These are phyloP conservation scores for Calyptommatus sinebrachiatus DNA, from an alignment of 2,113 vertebrate genomes.

Conservation along the genomic window DNA sequence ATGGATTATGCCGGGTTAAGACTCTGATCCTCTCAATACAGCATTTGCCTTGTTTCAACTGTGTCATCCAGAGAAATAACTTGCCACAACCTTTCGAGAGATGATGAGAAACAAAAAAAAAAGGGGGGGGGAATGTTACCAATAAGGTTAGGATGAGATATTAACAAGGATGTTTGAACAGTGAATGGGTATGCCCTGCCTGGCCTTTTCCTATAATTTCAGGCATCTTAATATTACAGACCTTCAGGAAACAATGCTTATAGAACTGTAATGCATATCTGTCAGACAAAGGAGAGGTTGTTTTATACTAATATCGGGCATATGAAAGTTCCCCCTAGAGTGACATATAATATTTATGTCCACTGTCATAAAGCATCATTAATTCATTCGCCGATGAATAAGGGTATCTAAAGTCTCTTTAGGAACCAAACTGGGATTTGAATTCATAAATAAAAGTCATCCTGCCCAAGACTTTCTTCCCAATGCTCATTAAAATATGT, in stretches of 20 bases:
- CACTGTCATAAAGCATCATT: too few species aligned
- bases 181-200: background rate
- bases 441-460: background rate
- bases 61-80: background rate
- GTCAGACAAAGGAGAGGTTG: too few species aligned
- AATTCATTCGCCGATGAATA: too few species aligned
- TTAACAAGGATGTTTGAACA: background rate
- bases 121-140: background rate
- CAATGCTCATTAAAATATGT: background rate
- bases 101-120: background rate
- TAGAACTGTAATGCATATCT: background rate
- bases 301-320: too few species aligned
- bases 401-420: background rate
- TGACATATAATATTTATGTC: too few species aligned
- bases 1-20: constrained; percentile 16
- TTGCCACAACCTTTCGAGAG: background rate
- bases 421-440: background rate
- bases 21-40: constrained; percentile 5
- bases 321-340: too few species aligned
- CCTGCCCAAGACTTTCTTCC: background rate
- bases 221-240: background rate
- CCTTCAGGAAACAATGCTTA: background rate
- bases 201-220: background rate
- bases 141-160: background rate
- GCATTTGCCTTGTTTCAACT: constrained; percentile 22